Evolutionary conservation across 2,888 invertebrate species (phyloP).

Genomic region (Lepidochitona cinerea): DNA sequence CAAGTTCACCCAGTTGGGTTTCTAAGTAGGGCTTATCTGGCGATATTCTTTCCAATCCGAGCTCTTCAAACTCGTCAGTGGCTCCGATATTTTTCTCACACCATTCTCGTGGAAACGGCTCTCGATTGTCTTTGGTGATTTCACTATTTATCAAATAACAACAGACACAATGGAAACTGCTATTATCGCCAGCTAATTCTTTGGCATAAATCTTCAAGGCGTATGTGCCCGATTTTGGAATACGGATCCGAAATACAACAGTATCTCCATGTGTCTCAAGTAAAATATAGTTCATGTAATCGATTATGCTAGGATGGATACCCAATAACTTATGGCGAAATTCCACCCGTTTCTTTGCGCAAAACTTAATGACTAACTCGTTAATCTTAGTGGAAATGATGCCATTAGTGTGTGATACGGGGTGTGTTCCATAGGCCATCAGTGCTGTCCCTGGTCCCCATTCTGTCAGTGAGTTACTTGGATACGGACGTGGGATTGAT

Average conservation of each 20-base stretch:
- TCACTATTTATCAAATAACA: not conserved
- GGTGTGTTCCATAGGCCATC: slow-evolving; percentile 8
- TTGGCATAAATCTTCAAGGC: not conserved
- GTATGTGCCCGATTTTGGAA: not conserved
- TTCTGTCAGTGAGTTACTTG: slow-evolving; percentile 21
- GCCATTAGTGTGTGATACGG: slow-evolving; percentile 10
- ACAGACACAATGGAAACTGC: not conserved
- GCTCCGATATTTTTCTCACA: not conserved
- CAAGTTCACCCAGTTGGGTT: not conserved
- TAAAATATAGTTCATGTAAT: not conserved
- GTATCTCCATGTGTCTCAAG: not conserved
- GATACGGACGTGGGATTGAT: slow-evolving; percentile 13
- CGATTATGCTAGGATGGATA: not conserved
- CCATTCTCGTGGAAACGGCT: not conserved
- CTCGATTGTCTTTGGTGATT: not conserved
- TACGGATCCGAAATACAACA: not conserved
- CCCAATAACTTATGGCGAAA: slow-evolving; percentile 20
- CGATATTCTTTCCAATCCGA: not conserved
- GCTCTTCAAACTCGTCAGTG: not conserved
- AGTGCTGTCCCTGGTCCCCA: slow-evolving; percentile 16
- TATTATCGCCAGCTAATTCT: not conserved
- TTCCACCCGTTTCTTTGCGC: slow-evolving; percentile 16
- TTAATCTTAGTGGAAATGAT: slow-evolving; percentile 16
- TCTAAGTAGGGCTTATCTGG: not conserved
- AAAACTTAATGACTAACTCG: slow-evolving; percentile 14